Evolutionary conservation across 23 tunicate species (phyloP), one percentile per base, ranked within the genome.

Genomic region (Styela plicata): DNA sequence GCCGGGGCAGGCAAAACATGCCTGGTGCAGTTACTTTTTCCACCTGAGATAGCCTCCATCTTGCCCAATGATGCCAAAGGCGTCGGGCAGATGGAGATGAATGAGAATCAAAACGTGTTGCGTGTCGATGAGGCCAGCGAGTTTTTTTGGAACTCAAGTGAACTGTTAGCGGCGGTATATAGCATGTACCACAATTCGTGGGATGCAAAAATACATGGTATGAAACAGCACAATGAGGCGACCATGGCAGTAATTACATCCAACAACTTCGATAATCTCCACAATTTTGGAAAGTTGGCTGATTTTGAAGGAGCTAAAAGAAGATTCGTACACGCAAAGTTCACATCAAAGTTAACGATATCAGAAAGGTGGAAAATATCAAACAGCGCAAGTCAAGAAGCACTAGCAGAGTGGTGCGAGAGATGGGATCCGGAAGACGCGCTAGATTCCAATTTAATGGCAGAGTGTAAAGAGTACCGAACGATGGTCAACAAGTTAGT

Each of bases 21-120:
- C 5, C 31, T 28, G 71, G 71, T 10, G 10, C 10, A 66, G 31
- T 17, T 17, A 66, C 31, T 66, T 10, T 66, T 66, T 28, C 71
- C 71, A 17, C 7, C 7, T 3, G 71, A 66, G 31, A 25, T 66
- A 28, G 71, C 71, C 7, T 5, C 16, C 17, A 66, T 66, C 31
- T 17, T 17, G 10, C 71, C 71, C 7, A 66, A 17, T 28, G 71
- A 66, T 17, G 5, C 31, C 5, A 28, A 66, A 17, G 71, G 17
- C 7, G 70, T 66, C 17, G 70, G 70, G 7, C 70, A 66, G 31
- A 24, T 66, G 70, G 70, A 66, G 70, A 24, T 66, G 64, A 20
- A 18, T 20, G 64, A 57, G 17, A 17, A 10, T 5, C 70, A 66
- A 7, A 66, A 27, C 7, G 31, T 66, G 7, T 17, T 66, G 7